These are phyloP conservation scores for Otolemur garnettii DNA, from an alignment of 2,113 vertebrate species.

Conservation along the genomic window DNA sequence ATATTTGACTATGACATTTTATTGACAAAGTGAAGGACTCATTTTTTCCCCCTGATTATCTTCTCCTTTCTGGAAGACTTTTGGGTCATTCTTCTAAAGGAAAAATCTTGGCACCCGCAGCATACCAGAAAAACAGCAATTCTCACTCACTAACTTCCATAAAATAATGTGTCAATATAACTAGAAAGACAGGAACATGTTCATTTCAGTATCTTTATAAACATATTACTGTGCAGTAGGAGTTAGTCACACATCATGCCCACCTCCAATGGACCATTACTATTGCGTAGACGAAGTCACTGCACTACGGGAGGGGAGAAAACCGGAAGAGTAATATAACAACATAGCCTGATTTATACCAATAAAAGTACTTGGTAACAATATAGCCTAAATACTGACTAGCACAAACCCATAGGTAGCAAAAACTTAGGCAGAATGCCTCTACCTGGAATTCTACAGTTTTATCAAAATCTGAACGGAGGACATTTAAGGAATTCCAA, in stretches of 20 bases:
- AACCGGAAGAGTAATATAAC: background rate
- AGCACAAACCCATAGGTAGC: background rate
- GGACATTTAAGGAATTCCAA: constrained; percentile 14
- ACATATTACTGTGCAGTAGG: background rate
- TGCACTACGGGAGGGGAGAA: background rate
- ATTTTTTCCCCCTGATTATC: background rate
- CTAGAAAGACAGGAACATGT: background rate
- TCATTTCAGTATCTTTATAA: background rate
- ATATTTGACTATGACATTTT: background rate
- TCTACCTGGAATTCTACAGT: background rate
- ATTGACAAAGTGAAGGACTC: background rate
- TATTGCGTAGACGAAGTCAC: background rate
- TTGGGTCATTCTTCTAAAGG: background rate
- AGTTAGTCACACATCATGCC: background rate
- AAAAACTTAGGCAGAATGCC: constrained; percentile 21
- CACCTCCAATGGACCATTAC: too few relatives aligned
- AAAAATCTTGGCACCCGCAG: background rate
- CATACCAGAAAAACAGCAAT: background rate
- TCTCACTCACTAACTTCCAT: background rate
- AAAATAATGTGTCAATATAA: background rate
- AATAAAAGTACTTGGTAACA: background rate
- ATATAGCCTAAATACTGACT: background rate
- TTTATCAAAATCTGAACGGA: background rate
- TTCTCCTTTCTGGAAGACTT: background rate
- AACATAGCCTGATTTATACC: too few relatives aligned